Evolutionary conservation across 2,888 invertebrate species (phyloP).

Genomic region (Pseudococcus longispinus): DNA sequence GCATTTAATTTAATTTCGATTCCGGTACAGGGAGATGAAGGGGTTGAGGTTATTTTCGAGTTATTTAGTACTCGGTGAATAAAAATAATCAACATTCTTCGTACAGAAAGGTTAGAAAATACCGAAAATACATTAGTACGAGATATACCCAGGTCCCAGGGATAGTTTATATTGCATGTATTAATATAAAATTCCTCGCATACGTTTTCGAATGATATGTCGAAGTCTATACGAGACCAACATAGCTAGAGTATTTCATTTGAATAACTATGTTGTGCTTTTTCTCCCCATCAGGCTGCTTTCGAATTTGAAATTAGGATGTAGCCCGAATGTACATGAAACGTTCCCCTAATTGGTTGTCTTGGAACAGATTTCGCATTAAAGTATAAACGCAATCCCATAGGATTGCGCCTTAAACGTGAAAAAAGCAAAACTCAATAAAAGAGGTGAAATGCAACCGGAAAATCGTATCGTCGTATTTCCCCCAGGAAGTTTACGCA

Average conservation of each 20-base stretch:
- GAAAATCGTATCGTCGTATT: conserved; percentile 18
- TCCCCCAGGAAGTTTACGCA: conserved; percentile 25
- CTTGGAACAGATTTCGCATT: conserved; percentile 40
- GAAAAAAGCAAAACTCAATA: background rate
- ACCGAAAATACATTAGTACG: background rate
- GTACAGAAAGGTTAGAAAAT: background rate
- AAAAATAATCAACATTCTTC: conserved; percentile 18
- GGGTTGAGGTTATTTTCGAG: background rate
- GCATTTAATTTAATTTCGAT: background rate
- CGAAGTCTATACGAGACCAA: background rate
- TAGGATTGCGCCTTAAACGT: conserved; percentile 23
- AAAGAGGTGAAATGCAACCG: conserved; percentile 1
- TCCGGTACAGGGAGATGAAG: background rate
- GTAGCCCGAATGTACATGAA: background rate
- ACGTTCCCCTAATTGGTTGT: conserved; percentile 36
- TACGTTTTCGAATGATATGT: background rate
- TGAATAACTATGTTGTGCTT: background rate
- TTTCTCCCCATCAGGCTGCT: background rate
- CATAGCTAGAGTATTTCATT: background rate
- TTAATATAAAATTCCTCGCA: conserved; percentile 12
- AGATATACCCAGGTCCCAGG: background rate
- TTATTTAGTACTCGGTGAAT: background rate
- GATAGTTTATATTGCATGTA: conserved; percentile 16
- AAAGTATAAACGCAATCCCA: conserved; percentile 18
- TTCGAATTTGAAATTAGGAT: background rate